phyloP scores from a whole-genome alignment of 2,797 vertebrate species.

The Pipistrellus nathusii region DNA sequence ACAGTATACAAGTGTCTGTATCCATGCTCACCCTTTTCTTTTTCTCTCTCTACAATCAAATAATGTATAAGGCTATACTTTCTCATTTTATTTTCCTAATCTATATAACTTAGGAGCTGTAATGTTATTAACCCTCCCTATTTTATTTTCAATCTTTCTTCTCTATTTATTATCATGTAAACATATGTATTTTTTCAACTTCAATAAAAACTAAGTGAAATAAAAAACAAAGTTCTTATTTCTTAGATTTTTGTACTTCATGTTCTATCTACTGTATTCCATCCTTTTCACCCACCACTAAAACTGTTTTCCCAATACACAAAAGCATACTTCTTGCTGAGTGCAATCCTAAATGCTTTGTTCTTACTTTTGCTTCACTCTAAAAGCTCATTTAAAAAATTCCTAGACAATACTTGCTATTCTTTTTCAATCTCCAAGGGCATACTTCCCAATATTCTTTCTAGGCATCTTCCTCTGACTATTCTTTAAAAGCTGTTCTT shows the following conservation, averaged over 20 bases:
- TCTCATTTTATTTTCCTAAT: background rate
- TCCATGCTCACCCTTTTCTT: background rate
- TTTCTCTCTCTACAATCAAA: background rate
- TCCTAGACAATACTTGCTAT: background rate
- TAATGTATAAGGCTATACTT: background rate
- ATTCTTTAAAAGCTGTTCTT: background rate
- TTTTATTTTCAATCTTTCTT: background rate
- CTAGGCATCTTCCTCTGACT: background rate
- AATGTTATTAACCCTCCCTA: background rate
- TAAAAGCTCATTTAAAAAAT: background rate
- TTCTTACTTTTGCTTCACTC: background rate
- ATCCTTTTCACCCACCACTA: background rate
- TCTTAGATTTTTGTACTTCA: background rate
- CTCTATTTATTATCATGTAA: background rate
- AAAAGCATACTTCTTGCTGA: background rate
- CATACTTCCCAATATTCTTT: background rate
- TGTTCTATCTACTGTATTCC: background rate
- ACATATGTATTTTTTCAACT: background rate
- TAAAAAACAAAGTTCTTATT: background rate
- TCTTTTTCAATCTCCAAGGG: background rate
- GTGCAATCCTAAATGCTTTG: background rate
- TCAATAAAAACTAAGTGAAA: background rate
- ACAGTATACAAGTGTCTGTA: background rate
- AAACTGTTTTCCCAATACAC: background rate
- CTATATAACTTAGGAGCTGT: background rate